Base-by-base conservation (phyloP, 2,113 vertebrate species). In the Oceanodroma tethys region DNA sequence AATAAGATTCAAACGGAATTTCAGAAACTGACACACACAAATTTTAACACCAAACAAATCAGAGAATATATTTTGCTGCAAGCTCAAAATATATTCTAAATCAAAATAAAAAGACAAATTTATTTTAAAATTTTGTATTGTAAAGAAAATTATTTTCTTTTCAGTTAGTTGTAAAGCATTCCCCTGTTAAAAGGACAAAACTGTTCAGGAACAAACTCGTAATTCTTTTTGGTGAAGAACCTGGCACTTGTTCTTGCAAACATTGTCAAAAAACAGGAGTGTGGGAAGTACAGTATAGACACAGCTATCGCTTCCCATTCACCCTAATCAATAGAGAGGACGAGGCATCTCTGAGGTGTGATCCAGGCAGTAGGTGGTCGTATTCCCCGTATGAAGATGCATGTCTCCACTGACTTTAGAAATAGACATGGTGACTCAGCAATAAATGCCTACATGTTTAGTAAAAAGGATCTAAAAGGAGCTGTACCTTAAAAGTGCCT, bases 211-310 rank as follows among this genome's bases (percentile, higher is more conserved):
- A 2, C 0, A 91, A 47, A 32, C 5, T 9, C 13, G 68, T 40
- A 48, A 27, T 65, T 65, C 2, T 89, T 83, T 34, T 30, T 27
- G 10, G 13, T 81, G 53, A 76, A 70, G 14, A 6, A 22, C 22
- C 7, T n/a, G 59, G 9, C 11, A 80, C 63, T 79, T 58, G 25
- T 60, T 42, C 7, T 45, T 88, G 22, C 26, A 74, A 74, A 45
- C 6, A 18, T 4, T 80, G 9, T 48, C 8, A 74, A 56, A 72
- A 68, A 9, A 0, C 3, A 53, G 5, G 6, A 53, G 1, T 17
- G 14, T 87, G 52, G 25, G 18, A 74, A 90, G 27, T 50, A 62
- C 18, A 34, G 8, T 75, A 32, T 20, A 47, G 16, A 38, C 34
- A 65, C 17, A 60, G 16, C 3, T 65, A 17, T 56, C 21, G 43